Conservation (phyloP, 2,888 invertebrate genomes). For the Protophormia terraenovae region DNA sequence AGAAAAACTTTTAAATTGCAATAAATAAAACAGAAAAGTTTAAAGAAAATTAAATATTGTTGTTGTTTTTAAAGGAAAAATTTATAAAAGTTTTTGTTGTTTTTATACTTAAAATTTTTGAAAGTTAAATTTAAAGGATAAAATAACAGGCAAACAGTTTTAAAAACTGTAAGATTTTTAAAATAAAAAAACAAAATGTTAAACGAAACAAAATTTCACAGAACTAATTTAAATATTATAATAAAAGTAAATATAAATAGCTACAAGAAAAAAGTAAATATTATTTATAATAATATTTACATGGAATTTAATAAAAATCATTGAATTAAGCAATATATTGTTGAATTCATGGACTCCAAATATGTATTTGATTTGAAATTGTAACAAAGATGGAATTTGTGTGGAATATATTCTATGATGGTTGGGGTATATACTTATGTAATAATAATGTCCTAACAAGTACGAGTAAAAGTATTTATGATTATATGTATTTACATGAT, state of each 20-base stretch:
- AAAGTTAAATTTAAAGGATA: conserved; percentile 80
- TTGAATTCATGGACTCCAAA: too few relatives aligned
- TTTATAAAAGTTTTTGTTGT: conserved; percentile 37
- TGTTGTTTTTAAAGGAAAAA: conserved; percentile 13
- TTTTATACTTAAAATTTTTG: conserved; percentile 56
- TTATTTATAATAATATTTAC: conserved; percentile 12
- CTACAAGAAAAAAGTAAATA: neutral
- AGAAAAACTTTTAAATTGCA: conserved; percentile 10
- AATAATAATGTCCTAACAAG: too few relatives aligned
- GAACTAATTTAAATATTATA: conserved; percentile 54
- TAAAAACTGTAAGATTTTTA: conserved; percentile 32
- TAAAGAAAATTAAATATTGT: conserved; percentile 33
- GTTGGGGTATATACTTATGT: too few relatives aligned
- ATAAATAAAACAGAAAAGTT: neutral
- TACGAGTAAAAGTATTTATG: too few relatives aligned
- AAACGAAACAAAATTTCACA: conserved; percentile 21
- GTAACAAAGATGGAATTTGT: too few relatives aligned
- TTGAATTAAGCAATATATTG: neutral
- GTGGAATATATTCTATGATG: too few relatives aligned
- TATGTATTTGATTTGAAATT: too few relatives aligned
- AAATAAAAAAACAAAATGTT: neutral
- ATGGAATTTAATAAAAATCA: neutral
- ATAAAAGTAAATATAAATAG: conserved; percentile 11
- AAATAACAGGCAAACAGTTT: conserved; percentile 76
- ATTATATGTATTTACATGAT: neutral